Evolutionary conservation across 2,888 invertebrate species (phyloP).

Genomic region (Meandrusa payeni): DNA sequence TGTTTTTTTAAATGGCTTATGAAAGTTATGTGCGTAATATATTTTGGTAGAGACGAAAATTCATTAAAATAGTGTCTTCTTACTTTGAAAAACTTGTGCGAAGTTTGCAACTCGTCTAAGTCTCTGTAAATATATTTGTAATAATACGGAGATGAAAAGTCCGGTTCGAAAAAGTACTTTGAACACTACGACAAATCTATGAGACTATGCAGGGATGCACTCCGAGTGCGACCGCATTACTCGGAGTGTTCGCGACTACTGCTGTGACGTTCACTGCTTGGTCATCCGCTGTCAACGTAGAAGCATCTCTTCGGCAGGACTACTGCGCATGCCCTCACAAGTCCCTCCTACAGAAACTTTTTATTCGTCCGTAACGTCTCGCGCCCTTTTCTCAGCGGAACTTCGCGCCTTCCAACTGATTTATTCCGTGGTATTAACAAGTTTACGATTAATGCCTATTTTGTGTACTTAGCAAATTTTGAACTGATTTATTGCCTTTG

Average conservation of each 20-base stretch:
- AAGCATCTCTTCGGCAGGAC: constrained; percentile 61
- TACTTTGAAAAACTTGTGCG: constrained; percentile 36
- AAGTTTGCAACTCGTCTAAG: constrained; percentile 31
- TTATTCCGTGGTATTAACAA: constrained; percentile 28
- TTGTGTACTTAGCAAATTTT: constrained; percentile 18
- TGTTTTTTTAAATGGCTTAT: no score
- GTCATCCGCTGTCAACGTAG: constrained; percentile 52
- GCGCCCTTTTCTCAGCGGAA: constrained; percentile 33
- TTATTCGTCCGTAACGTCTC: constrained; percentile 34
- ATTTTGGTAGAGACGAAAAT: constrained; percentile 42
- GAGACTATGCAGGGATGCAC: constrained; percentile 46
- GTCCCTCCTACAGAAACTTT: constrained; percentile 68
- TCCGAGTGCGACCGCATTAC: constrained; percentile 59
- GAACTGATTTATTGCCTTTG: constrained; percentile 21
- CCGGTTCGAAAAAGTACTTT: constrained; percentile 11
- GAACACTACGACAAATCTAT: constrained; percentile 22
- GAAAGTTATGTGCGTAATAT: no score
- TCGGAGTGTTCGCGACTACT: constrained; percentile 66
- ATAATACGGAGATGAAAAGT: constrained; percentile 14
- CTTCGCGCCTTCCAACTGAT: constrained; percentile 26
- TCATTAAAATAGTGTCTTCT: constrained; percentile 37
- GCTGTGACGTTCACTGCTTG: constrained; percentile 38
- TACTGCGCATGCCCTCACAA: constrained; percentile 54
- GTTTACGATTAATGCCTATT: constrained; percentile 27
- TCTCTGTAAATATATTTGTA: constrained; percentile 30